phyloP scores from a whole-genome alignment of 2,113 vertebrate genomes.

The Proterorhinus semilunaris region DNA sequence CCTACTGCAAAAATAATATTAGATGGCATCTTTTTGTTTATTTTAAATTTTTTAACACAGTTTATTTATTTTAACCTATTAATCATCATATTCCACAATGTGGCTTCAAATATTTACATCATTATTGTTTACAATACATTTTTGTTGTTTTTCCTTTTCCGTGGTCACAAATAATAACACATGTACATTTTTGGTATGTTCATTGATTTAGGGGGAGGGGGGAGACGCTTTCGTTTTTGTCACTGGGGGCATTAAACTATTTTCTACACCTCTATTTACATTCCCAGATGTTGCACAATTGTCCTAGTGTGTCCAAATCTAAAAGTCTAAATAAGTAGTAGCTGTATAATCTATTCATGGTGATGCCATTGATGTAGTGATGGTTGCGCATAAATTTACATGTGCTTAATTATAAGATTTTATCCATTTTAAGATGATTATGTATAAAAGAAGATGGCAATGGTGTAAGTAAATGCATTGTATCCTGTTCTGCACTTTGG shows the following conservation, averaged over 20 bases:
- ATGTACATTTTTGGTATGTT: too few relatives aligned
- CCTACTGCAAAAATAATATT: too few relatives aligned
- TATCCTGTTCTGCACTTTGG: background rate
- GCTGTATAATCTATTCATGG: background rate
- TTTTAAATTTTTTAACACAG: too few relatives aligned
- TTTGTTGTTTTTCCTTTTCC: too few relatives aligned
- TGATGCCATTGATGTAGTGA: background rate
- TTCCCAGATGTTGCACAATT: slow-evolving; percentile 19
- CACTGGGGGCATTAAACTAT: slow-evolving; percentile 3
- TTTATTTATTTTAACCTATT: too few relatives aligned
- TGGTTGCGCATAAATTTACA: slow-evolving; percentile 9
- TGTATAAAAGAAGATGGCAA: background rate
- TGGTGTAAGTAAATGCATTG: background rate
- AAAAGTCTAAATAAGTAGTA: background rate
- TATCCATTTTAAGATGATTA: slow-evolving; percentile 1
- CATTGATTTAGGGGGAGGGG: too few relatives aligned
- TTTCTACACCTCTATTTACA: background rate
- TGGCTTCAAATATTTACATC: too few relatives aligned
- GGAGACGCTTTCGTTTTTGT: background rate
- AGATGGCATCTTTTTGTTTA: too few relatives aligned
- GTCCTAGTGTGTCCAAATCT: slow-evolving; percentile 20
- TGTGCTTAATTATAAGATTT: slow-evolving; percentile 3
- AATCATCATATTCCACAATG: too few relatives aligned
- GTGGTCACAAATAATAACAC: too few relatives aligned
- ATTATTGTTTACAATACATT: too few relatives aligned